Conservation (phyloP, 2,113 vertebrate species). For the Artemisiospiza belli region DNA sequence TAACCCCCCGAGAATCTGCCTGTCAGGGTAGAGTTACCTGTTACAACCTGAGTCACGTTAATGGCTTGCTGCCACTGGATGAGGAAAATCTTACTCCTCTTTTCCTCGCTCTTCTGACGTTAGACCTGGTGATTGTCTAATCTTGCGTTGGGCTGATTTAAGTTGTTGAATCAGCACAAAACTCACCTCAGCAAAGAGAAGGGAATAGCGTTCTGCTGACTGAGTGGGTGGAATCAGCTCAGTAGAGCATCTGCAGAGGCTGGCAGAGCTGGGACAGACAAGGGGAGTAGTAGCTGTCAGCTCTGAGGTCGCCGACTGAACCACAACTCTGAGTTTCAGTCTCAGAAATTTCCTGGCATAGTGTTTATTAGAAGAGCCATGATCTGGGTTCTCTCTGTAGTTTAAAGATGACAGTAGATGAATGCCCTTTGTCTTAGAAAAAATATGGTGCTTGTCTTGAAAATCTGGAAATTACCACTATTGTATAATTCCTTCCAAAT, state of each 20-base stretch:
- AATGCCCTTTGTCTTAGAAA: neutral
- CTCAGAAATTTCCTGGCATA: neutral
- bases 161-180: conserved; percentile 3
- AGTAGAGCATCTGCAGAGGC: neutral
- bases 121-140: neutral
- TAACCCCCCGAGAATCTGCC: neutral
- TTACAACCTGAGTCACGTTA: neutral
- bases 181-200: neutral
- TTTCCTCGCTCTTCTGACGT: neutral
- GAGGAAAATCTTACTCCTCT: neutral
- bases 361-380: neutral
- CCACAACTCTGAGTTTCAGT: neutral
- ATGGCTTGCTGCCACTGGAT: neutral
- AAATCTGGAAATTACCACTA: neutral
- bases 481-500: neutral
- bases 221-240: neutral
- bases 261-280: neutral
- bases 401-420: neutral
- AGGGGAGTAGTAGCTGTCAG: neutral
- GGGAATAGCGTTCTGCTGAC: neutral
- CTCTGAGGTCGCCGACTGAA: neutral
- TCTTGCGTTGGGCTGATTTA: neutral
- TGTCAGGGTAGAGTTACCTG: conserved; percentile 12
- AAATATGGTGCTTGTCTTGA: neutral
- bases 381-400: neutral